Conservation (phyloP, 2,888 invertebrate genomes). For the Eristalis arbustorum region DNA sequence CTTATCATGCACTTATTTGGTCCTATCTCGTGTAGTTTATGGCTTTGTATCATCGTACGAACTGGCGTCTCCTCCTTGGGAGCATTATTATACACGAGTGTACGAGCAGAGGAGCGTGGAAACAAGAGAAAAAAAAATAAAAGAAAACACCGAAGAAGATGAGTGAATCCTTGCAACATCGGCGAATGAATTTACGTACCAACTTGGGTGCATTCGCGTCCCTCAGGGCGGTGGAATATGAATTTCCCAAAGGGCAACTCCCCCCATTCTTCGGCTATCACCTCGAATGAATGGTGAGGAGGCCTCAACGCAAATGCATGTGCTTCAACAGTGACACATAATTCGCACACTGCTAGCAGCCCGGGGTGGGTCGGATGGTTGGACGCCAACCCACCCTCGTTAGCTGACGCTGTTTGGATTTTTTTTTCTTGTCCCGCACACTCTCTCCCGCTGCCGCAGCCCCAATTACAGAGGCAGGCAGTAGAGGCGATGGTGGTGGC, state of each 20-base stretch:
- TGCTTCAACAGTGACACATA: conserved; percentile 56
- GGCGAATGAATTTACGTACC: conserved; percentile 41
- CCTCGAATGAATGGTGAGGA: conserved; percentile 27
- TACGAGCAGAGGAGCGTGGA: background rate
- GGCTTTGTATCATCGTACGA: conserved; percentile 48
- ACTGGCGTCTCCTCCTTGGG: conserved; percentile 44
- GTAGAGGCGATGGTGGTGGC: background rate
- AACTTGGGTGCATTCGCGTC: conserved; percentile 37
- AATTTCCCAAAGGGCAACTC: conserved; percentile 67
- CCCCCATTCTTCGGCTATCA: conserved; percentile 43
- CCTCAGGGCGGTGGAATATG: conserved; percentile 44
- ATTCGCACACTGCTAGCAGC: conserved; percentile 34
- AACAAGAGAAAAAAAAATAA: background rate
- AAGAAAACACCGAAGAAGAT: background rate
- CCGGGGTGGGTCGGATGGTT: background rate
- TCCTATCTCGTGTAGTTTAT: conserved; percentile 67
- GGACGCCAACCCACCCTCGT: conserved; percentile 36
- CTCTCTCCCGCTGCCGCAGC: conserved; percentile 2
- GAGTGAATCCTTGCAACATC: conserved; percentile 52
- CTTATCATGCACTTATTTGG: conserved; percentile 66
- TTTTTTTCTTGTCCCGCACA: background rate
- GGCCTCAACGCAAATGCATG: conserved; percentile 61
- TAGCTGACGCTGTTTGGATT: background rate
- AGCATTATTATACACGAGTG: conserved; percentile 15
- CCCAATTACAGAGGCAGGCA: conserved; percentile 48